Evolutionary conservation across 2,888 invertebrate genomes (phyloP), one percentile per base, ranked within the genome.

Genomic region (Homarus gammarus): DNA sequence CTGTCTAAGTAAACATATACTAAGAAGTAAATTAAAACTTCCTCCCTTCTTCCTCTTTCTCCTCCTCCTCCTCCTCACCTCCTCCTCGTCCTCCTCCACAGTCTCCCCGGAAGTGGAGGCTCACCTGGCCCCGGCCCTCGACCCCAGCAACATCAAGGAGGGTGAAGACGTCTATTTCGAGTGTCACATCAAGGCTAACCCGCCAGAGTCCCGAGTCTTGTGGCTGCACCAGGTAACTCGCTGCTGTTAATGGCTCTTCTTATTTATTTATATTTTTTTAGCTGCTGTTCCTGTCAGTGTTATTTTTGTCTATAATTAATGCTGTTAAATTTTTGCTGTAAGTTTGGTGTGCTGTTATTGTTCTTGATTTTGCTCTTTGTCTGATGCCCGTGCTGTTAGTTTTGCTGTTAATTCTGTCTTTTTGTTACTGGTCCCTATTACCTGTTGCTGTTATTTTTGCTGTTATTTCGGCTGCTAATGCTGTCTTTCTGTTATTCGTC

Each of bases 161-260:
- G 86, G 83, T 1, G 91, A 86, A 51, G 91, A 91, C n/a, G 91
- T 89, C 33, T 91, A 89, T 68, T 91, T 91, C 38, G 89, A 91
- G 44, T 91, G 91, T 44, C 49, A 61, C 38, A 78, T 89, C 51
- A 86, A 79, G n/a, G 86, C 91, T 15, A 91, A 91, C 40, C 91
- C 91, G 10, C 44, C 78, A 2, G 86, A 85, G 36, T 81, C 89
- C 2, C 61, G 70, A 27, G 81, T 91, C 36, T 27, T 87, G 3
- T 91, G 91, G 91, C 73, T 89, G 27, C 91, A 91, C 33, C 84
- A 91, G 91, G 91, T 91, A 12, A 64, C 91, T 75, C 40, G 31
- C 27, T 75, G 8, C 36, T 72, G 36, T 72, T 72, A n/a, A 18
- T 72, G n/a, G 15, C 36, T 18, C 36, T 72, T 15, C n/a, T 72